Percentiles rank a stretch among this genome's conserved stretches.
Conservation (phyloP, 92 coral and sea anemone species). For the Epizoanthus fatuus region DNA sequence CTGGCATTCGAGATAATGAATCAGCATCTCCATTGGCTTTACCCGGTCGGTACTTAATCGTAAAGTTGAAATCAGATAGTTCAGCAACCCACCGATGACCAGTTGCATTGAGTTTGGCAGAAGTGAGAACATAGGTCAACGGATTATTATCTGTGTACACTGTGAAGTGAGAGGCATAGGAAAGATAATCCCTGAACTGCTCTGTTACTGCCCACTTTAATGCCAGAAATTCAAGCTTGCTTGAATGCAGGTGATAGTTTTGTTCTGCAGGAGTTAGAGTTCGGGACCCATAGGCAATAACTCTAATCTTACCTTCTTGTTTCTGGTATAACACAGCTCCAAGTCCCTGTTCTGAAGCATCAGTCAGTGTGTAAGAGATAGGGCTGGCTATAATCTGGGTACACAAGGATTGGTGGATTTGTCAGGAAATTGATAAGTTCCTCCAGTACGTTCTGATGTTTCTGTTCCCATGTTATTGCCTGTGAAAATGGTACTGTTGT, state of each 20-base stretch:
- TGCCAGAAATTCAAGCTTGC: conserved; percentile 40
- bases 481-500: conserved; percentile 29
- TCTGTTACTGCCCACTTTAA: conserved; percentile 38
- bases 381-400: conserved; percentile 40
- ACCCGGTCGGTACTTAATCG: conserved; percentile 54
- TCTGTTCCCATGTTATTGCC: conserved; percentile 34
- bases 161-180: conserved; percentile 8
- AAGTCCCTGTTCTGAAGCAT: conserved; percentile 58
- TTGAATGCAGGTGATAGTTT: conserved; percentile 44
- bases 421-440: conserved; percentile 30
- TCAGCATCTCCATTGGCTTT: conserved; percentile 43
- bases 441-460: conserved; percentile 39
- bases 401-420: conserved; percentile 36
- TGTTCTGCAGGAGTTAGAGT: not conserved
- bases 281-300: conserved; percentile 2
- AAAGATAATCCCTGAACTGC: conserved; percentile 11
- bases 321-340: conserved; percentile 12
- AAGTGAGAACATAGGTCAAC: conserved; percentile 55
- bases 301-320: conserved; percentile 11
- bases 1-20: conserved; percentile 45
- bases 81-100: conserved; percentile 45
- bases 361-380: conserved; percentile 49
- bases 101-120: conserved; percentile 51
- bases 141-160: conserved; percentile 65
- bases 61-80: conserved; percentile 42